Percentiles rank a stretch among this genome's conserved stretches.
Evolutionary conservation across 1,140 invertebrate species (phyloP).

Genomic region (Aphelinus atriplicis): DNA sequence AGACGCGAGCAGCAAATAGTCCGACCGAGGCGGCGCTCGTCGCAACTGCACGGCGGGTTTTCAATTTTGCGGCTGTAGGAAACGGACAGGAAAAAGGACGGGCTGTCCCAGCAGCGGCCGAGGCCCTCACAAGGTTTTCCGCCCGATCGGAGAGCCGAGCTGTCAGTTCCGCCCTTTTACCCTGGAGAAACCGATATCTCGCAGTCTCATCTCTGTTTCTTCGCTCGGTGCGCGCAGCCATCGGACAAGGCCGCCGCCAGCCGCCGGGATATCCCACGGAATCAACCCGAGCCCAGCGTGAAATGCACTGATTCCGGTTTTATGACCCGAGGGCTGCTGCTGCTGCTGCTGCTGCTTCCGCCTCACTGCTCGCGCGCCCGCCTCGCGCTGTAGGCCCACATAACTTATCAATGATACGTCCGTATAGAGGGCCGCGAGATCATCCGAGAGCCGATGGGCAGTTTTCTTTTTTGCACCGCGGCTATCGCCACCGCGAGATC

Average conservation of each 20-base stretch:
- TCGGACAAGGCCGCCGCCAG: not conserved
- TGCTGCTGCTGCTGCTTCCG: not conserved
- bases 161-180: conserved; percentile 1
- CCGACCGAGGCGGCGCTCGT: too few relatives aligned
- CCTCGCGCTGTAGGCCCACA: not conserved
- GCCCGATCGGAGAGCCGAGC: conserved; percentile 17
- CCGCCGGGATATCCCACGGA: conserved; percentile 1
- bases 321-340: conserved; percentile 5
- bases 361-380: too few relatives aligned
- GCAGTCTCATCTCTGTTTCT: not conserved
- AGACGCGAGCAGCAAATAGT: too few relatives aligned
- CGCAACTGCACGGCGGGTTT: not conserved
- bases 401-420: conserved; percentile 13
- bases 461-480: too few relatives aligned
- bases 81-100: conserved; percentile 29
- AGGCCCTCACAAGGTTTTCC: conserved; percentile 21
- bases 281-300: conserved; percentile 23
- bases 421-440: not conserved
- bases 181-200: not conserved
- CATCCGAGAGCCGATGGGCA: too few relatives aligned
- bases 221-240: not conserved
- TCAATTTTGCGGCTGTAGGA: not conserved
- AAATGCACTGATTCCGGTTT: conserved; percentile 31
- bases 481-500: too few relatives aligned
- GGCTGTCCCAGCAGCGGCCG: not conserved